Base-by-base conservation (phyloP, 2,113 vertebrate genomes). In the Larimichthys polyactis region DNA sequence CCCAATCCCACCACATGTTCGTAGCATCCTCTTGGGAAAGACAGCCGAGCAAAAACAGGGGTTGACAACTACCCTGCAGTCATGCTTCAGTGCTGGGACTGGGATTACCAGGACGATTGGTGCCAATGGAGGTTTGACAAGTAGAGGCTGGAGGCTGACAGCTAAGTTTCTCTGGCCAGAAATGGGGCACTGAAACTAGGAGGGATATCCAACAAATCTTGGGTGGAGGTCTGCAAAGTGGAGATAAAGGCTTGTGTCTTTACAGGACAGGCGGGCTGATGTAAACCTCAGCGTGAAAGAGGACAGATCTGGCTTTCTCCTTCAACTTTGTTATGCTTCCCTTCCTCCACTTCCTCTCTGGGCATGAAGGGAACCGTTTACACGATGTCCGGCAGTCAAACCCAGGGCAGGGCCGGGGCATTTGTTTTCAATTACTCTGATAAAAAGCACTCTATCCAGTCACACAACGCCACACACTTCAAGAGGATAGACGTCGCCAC, bases 341-440 rank as follows among this genome's bases (percentile, higher is more conserved):
- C 80, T 82, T 83, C 84, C 57, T 73, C 66, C 68, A 75, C 78
- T 81, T 85, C 77, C 73, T 69, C 69, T 73, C 85, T 58, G 81
- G 78, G 57, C 75, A 90, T 75, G 81, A 89, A 86, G 66, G 85
- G 73, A 83, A 82, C 76, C 71, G 78, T 85, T 86, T 90, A 83
- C 71, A 76, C 52, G 12, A 40, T n/a, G 87, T 86, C 83, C 66
- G 64, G 81, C 36, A 44, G 86, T 84, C 79, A 72, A 85, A 87
- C 91, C 87, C 78, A 90, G 82, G 73, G 90, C 89, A 82, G 86
- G 69, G 84, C 78, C 15, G 71, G 71, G 91, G 65, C 7, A 82
- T 93, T 95, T 94, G 89, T 89, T 95, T 94, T 97, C 94, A 96
- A 83, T 94, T 94, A 96, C 82, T 78, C 75, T 6, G 17, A 92